Base-by-base conservation (phyloP, 2,113 vertebrate species). In the Dunckerocampus dactyliophorus region DNA sequence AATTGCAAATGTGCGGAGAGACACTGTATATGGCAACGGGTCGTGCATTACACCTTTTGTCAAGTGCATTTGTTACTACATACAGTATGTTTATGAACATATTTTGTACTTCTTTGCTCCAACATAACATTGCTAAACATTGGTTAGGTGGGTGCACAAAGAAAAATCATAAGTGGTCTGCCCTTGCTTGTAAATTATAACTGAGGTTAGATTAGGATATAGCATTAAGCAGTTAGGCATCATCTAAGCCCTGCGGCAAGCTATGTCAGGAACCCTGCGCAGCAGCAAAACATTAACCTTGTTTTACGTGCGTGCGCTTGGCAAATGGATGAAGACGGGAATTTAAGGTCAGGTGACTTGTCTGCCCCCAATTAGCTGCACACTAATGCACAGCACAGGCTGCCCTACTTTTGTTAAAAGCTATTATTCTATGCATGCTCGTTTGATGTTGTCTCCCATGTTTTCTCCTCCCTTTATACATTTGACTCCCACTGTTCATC, bases 201-300 rank as follows among this genome's bases (percentile, higher is more conserved):
- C 15, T 53, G 28, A 31, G 51, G 51, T 53, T 53, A 34, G 51
- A 53, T 53, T 53, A 53, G 51, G 51, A 53, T 21, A 53, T 53
- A 53, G 51, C 51, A 53, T 31, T 53, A 53, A 31, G 51, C 24
- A 53, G 51, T 53, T 53, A 53, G n/a, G 52, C 52, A 55, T 55
- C 52, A 55, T 55, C 52, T 34, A 37, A 37, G 31, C 52, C 31
- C 31, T 19, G 52, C 11, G 31, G 52, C 52, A 13, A 4, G 17
- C 34, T 55, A 55, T 55, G 52, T 37, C 52, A 55, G 52, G 17
- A 53, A 53, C 24, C 51, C 31, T n/a, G 24, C 31, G 19, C 17
- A 55, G 52, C 52, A 37, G 52, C 28, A 54, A 37, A 34, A 55
- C 52, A 55, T 55, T 37, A 55, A 55, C 52, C 52, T 55, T 55